These are phyloP conservation scores for Dryocosmus kuriphilus DNA, from an alignment of 2,888 invertebrate species.

Conservation along the genomic window DNA sequence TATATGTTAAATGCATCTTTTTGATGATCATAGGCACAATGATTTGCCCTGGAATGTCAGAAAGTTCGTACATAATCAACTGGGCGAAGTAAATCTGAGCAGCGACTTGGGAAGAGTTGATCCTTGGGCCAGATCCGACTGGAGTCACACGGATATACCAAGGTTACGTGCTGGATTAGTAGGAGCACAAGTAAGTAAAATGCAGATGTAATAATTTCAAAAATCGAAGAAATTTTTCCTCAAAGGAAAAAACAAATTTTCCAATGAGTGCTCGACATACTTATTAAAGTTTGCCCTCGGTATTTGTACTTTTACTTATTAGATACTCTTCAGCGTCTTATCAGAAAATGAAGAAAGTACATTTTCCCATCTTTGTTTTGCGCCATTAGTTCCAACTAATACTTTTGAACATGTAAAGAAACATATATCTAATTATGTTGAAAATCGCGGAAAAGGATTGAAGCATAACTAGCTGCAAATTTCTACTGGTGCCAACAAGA, in stretches of 20 bases:
- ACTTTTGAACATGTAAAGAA: too few relatives aligned
- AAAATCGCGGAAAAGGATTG: too few relatives aligned
- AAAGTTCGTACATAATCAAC: slow-evolving; percentile 89
- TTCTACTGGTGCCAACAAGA: neutral
- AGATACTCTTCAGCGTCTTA: neutral
- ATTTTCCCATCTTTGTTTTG: too few relatives aligned
- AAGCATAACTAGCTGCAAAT: slow-evolving; percentile 5
- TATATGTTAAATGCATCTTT: neutral
- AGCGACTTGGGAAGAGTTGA: slow-evolving; percentile 82
- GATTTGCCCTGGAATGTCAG: slow-evolving; percentile 95
- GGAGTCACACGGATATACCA: slow-evolving; percentile 96
- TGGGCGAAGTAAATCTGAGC: slow-evolving; percentile 76
- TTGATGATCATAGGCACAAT: slow-evolving; percentile 81
- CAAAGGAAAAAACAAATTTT: neutral
- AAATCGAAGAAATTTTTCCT: neutral
- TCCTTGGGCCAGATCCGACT: slow-evolving; percentile 91
- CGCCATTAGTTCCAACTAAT: too few relatives aligned
- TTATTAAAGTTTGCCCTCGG: neutral
- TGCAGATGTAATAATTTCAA: neutral
- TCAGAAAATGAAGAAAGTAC: neutral
- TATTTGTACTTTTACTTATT: neutral
- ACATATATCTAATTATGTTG: too few relatives aligned
- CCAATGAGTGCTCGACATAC: neutral
- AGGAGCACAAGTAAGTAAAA: slow-evolving; percentile 86
- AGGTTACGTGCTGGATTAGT: slow-evolving; percentile 89